These are phyloP conservation scores for Luperina testacea DNA, from an alignment of 2,888 invertebrate species.

Conservation along the genomic window DNA sequence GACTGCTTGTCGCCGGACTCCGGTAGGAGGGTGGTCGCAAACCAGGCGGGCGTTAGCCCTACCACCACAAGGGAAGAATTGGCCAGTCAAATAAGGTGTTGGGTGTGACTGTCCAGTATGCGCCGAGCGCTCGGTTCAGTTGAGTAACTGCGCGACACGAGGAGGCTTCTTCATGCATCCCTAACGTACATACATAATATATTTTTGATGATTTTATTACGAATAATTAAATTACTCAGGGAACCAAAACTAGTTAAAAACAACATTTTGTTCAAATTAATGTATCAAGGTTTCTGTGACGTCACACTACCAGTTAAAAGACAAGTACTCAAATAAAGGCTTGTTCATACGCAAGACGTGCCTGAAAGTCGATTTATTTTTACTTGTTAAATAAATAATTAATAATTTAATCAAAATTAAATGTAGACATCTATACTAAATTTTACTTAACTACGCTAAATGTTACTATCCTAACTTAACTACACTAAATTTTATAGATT, in stretches of 20 bases:
- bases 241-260: not conserved
- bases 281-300: slow-evolving; percentile 32
- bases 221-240: not conserved
- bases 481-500: not conserved
- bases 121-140: no score
- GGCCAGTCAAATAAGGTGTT: no score
- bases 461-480: not conserved
- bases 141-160: no score
- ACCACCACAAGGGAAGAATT: no score
- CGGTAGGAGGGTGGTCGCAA: no score
- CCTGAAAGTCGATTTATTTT: not conserved
- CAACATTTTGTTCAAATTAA: not conserved
- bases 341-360: slow-evolving; percentile 9
- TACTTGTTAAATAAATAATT: not conserved
- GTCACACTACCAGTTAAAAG: slow-evolving; percentile 8
- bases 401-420: not conserved
- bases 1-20: no score
- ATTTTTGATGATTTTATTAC: not conserved
- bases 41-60: no score
- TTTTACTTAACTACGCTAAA: no score
- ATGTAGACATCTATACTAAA: not conserved
- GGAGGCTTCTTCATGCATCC: no score
- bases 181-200: no score
- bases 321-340: slow-evolving; percentile 33
- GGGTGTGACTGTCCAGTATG: no score